Base-by-base conservation (phyloP, 2,888 invertebrate genomes). In the Mimachlamys varia region DNA sequence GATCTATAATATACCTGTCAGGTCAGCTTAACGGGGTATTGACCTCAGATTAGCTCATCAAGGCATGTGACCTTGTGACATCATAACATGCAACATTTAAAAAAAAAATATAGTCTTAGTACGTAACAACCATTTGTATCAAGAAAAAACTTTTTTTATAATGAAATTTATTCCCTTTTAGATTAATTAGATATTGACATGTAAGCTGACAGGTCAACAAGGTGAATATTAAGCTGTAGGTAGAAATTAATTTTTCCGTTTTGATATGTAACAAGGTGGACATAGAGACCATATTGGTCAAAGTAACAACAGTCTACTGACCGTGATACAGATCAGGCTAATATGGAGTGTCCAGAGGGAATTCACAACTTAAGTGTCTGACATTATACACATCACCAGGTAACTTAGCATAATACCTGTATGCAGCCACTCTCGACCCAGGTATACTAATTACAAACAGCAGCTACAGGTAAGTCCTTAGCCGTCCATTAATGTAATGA, bases 381-480 rank as follows among this genome's bases (percentile, higher is more conserved):
- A 33, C 22, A 76, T 4, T 33, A 10, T 22, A 76, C 76, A 76
- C 33, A 33, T 33, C 12, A 33, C 33, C 10, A 76, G 33, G 33
- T 27, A 76, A 76, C 19, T 33, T 62, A 62, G 17, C n/a, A 62
- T 62, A 19, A 33, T 53, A 53, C 53, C 53, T 53, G 53, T 53
- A 13, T 53, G 50, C 19, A 58, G 7, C n/a, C 7, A 58, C 19
- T 58, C 58, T 17, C 62, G 22, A 44, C 33, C 44, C 58, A 55
- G 58, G 58, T 53, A 58, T 55, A 89, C 33, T 53, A 55, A 89
- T 89, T 62, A 22, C 37, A 19, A 53, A 53, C 53, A 53, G 22
- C 58, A 58, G 58, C 58, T 22, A 58, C 58, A 58, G 58, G 58
- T 58, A 58, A 58, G 58, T 58, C 58, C 58, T 19, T n/a, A n/a